A percentile compares a stretch with the other conserved stretches of the same genome.
Evolutionary conservation across 2,888 invertebrate genomes (phyloP).

Genomic region (Heliconius ismenius): DNA sequence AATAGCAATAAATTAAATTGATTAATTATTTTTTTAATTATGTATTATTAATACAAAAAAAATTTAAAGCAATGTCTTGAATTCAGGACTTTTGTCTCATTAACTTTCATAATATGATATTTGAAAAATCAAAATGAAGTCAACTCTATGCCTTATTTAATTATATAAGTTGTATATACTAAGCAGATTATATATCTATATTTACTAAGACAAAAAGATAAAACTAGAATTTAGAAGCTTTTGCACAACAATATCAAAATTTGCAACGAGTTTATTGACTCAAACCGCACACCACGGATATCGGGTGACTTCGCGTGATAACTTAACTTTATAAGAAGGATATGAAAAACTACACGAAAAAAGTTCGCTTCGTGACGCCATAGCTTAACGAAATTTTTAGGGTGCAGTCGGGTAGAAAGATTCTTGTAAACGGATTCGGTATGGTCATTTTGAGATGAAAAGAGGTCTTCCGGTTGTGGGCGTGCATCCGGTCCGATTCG

Average conservation of each 20-base stretch:
- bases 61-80: too few species aligned
- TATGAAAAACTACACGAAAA: conserved; percentile 63
- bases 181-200: too few species aligned
- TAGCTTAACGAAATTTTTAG: conserved; percentile 70
- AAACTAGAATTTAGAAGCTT: not conserved
- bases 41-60: too few species aligned
- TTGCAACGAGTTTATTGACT: conserved; percentile 32
- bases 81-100: too few species aligned
- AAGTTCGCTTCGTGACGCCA: conserved; percentile 68
- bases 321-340: conserved; percentile 48
- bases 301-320: conserved; percentile 44
- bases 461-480: conserved; percentile 74
- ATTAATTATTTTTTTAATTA: not conserved
- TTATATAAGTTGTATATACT: too few species aligned
- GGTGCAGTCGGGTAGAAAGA: conserved; percentile 75
- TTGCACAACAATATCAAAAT: conserved; percentile 1
- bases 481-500: conserved; percentile 67
- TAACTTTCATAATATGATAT: too few species aligned
- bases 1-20: conserved; percentile 48
- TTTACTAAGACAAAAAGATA: too few species aligned
- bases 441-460: conserved; percentile 77
- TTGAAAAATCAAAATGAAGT: too few species aligned
- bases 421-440: conserved; percentile 73
- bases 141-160: too few species aligned
- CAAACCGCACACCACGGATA: conserved; percentile 42